These are phyloP conservation scores for Sphenopsis melanotis DNA, from an alignment of 2,797 vertebrate genomes.

Conservation along the genomic window DNA sequence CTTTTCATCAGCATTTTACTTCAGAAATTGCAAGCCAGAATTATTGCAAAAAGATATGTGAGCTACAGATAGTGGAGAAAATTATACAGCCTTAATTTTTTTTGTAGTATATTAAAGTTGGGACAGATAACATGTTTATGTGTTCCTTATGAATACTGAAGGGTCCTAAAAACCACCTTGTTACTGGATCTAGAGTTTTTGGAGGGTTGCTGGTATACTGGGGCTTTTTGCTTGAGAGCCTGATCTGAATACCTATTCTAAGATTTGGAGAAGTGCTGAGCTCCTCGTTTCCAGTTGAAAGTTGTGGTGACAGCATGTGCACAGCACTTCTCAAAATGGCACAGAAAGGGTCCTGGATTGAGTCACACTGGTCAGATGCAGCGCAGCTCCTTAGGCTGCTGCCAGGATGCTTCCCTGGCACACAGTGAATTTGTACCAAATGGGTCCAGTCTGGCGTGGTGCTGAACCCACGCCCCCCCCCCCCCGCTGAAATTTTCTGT, in stretches of 20 bases:
- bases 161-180: not conserved
- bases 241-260: not conserved
- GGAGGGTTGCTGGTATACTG: not conserved
- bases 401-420: not conserved
- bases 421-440: fast-evolving
- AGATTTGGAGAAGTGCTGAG: slow-evolving; percentile 36
- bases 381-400: not conserved
- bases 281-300: slow-evolving; percentile 18
- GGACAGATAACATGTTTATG: not conserved
- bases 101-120: not conserved
- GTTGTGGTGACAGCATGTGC: not conserved
- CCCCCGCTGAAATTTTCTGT: not conserved
- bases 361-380: not conserved
- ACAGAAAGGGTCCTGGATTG: not conserved
- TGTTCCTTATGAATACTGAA: not conserved
- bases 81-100: not conserved
- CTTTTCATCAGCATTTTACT: not conserved
- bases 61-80: not conserved
- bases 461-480: not conserved
- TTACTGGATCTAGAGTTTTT: not conserved
- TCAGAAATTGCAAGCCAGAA: not conserved
- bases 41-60: not conserved
- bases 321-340: not conserved
- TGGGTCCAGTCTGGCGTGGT: not conserved
- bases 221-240: not conserved